These are phyloP conservation scores for Rhinogobio ventralis DNA, from an alignment of 2,797 vertebrate species.

Conservation along the genomic window DNA sequence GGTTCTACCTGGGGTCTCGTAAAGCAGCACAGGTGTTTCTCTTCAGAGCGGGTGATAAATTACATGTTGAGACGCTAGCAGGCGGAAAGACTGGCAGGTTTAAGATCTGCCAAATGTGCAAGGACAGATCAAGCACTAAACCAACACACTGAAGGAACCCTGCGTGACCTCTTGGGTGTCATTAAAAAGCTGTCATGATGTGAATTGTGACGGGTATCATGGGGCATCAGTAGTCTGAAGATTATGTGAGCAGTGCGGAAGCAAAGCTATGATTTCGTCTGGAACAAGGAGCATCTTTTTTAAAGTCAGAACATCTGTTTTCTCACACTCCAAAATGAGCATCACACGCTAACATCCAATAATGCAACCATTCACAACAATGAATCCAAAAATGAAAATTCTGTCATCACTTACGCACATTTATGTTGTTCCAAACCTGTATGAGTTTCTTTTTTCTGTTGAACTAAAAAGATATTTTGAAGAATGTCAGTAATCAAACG, in stretches of 20 bases:
- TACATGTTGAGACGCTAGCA: slow-evolving; percentile 2
- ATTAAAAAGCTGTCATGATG: slow-evolving; percentile 27
- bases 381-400: too few relatives aligned
- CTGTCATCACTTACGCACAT: too few relatives aligned
- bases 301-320: not conserved
- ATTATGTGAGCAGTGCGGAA: not conserved
- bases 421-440: too few relatives aligned
- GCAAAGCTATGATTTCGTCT: not conserved
- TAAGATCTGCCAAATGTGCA: slow-evolving; percentile 52
- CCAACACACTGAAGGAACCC: slow-evolving; percentile 39
- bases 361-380: not conserved
- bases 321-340: not conserved
- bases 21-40: slow-evolving; percentile 50
- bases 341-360: not conserved
- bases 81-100: slow-evolving; percentile 31
- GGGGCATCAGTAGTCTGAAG: not conserved
- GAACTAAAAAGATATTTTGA: too few relatives aligned
- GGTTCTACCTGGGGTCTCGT: slow-evolving; percentile 15
- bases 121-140: slow-evolving; percentile 38
- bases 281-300: not conserved
- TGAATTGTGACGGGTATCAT: slow-evolving; percentile 37
- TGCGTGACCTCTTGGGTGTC: slow-evolving; percentile 33
- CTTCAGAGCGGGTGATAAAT: slow-evolving; percentile 40
- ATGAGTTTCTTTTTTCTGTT: too few relatives aligned
- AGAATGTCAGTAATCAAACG: too few relatives aligned